These are phyloP conservation scores for Homarus americanus DNA, from an alignment of 1,140 invertebrate species.

Conservation along the genomic window DNA sequence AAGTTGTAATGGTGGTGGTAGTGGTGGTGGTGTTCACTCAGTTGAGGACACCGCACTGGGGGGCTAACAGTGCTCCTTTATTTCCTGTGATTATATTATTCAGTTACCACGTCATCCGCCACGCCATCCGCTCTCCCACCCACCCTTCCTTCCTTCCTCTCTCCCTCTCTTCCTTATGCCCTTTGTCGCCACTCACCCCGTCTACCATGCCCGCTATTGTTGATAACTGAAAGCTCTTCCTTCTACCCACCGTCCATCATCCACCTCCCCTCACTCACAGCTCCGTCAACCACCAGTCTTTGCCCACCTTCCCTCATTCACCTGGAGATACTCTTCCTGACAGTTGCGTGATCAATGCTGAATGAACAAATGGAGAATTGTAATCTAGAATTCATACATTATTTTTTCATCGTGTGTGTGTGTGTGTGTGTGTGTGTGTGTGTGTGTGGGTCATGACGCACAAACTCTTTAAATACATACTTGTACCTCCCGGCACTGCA, in stretches of 20 bases:
- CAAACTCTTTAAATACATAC: too few relatives aligned
- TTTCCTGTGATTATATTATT: neutral
- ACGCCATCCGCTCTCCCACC: too few relatives aligned
- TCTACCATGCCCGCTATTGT: too few relatives aligned
- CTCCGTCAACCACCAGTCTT: neutral
- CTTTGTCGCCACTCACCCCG: neutral
- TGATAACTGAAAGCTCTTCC: too few relatives aligned
- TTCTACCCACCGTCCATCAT: neutral
- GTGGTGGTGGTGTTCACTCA: neutral
- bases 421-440: too few relatives aligned
- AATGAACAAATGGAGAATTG: neutral
- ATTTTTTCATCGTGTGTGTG: too few relatives aligned
- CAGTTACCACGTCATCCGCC: neutral
- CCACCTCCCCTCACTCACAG: neutral
- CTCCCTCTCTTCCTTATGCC: neutral
- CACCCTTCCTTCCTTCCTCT: neutral
- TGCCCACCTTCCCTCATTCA: neutral
- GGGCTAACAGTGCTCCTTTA: too few relatives aligned
- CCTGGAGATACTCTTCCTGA: neutral
- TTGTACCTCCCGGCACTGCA: neutral
- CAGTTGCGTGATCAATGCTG: neutral
- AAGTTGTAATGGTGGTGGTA: too few relatives aligned
- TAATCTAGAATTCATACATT: neutral
- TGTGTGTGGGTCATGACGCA: too few relatives aligned
- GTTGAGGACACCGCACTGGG: too few relatives aligned